Percentiles rank a stretch among this genome's conserved stretches.
Evolutionary conservation across 2,888 invertebrate species (phyloP).

Genomic region (Rotaria socialis): DNA sequence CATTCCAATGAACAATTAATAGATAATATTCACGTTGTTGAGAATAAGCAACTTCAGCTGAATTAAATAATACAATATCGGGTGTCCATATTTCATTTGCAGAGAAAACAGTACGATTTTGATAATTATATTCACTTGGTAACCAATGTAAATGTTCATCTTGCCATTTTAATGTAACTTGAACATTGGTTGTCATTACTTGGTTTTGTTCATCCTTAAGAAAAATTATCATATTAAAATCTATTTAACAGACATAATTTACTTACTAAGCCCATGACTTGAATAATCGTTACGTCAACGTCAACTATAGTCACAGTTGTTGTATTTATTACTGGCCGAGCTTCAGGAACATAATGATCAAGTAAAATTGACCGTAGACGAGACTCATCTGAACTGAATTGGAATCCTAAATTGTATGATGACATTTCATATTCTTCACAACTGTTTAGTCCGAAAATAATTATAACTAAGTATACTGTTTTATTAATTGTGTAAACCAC

Average conservation of each 20-base stretch:
- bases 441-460: no score
- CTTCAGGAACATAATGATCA: constrained; percentile 26
- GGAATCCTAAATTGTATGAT: neutral
- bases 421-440: no score
- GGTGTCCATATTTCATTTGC: constrained; percentile 43
- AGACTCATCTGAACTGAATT: constrained; percentile 27
- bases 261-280: constrained; percentile 41
- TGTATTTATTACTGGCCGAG: constrained; percentile 39
- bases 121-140: constrained; percentile 35
- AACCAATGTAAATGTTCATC: constrained; percentile 38
- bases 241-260: neutral
- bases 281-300: constrained; percentile 35
- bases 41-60: constrained; percentile 41
- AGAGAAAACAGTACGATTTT: constrained; percentile 36
- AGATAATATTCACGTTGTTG: constrained; percentile 41
- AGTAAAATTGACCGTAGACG: constrained; percentile 27
- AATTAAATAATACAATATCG: constrained; percentile 27
- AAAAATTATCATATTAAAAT: neutral
- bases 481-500: no score
- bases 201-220: constrained; percentile 46
- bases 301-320: constrained; percentile 40
- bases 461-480: no score
- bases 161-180: constrained; percentile 42
- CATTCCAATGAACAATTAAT: constrained; percentile 35
- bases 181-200: constrained; percentile 40